Evolutionary conservation across 2,113 vertebrate species (phyloP).

Genomic region (Tylochromis polylepis): DNA sequence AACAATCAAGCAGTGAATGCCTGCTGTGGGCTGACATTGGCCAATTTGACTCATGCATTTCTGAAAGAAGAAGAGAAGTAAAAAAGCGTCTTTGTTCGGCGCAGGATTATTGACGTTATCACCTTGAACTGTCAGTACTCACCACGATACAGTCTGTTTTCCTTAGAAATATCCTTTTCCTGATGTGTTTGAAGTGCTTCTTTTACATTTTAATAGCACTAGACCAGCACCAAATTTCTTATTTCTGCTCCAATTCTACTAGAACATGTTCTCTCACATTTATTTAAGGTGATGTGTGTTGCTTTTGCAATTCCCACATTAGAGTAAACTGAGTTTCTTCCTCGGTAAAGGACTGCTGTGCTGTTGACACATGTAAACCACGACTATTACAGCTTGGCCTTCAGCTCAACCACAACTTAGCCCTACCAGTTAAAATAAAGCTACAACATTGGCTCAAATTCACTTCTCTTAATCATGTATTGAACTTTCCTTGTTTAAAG

Average conservation of each 20-base stretch:
- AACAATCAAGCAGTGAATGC: constrained; percentile 30
- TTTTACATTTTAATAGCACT: background rate
- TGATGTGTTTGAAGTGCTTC: background rate
- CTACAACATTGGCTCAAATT: background rate
- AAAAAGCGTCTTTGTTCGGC: background rate
- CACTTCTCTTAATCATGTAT: background rate
- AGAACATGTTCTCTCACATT: background rate
- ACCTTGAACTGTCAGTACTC: background rate
- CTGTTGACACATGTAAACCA: background rate
- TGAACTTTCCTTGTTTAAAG: background rate
- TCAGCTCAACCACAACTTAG: background rate
- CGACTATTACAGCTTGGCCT: background rate
- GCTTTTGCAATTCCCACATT: background rate
- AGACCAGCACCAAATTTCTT: background rate
- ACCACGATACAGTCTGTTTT: background rate
- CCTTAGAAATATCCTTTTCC: background rate
- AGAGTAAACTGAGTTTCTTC: background rate
- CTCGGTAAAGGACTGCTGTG: background rate
- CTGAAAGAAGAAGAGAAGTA: background rate
- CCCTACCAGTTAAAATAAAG: background rate
- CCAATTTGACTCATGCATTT: background rate
- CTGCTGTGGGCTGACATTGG: background rate
- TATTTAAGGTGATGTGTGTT: background rate
- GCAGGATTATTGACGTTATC: background rate
- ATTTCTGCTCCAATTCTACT: background rate